A percentile compares a stretch with the other conserved stretches of the same genome.
Evolutionary conservation across 2,797 vertebrate genomes (phyloP).

Genomic region (Sebastes itinus): DNA sequence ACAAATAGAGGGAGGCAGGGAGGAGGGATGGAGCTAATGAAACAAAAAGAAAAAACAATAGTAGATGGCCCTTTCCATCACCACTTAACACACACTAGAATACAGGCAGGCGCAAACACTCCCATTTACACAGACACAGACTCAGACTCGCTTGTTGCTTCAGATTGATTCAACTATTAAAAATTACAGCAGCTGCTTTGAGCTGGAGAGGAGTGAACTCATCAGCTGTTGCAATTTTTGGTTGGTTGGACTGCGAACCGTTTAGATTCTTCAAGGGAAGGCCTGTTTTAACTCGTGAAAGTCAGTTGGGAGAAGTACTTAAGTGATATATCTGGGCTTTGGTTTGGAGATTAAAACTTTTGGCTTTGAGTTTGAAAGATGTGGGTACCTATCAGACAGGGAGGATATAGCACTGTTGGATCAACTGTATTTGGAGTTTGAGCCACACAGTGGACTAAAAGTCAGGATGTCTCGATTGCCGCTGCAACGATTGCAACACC

Average conservation of each 20-base stretch:
- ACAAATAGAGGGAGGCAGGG: slow-evolving; percentile 37
- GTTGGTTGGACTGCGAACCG: neutral
- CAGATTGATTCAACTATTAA: neutral
- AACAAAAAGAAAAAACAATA: slow-evolving; percentile 23
- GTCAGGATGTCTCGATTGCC: neutral
- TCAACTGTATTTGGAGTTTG: neutral
- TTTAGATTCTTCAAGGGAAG: neutral
- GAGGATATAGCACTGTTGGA: neutral
- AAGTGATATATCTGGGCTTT: neutral
- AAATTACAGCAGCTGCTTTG: neutral
- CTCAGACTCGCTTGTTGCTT: neutral
- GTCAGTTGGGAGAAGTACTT: neutral
- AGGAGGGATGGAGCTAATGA: slow-evolving; percentile 44
- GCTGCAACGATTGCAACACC: neutral
- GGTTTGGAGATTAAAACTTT: neutral
- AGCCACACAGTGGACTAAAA: neutral
- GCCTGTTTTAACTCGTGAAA: neutral
- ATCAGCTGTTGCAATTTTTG: neutral
- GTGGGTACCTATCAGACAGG: neutral
- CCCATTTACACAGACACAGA: neutral
- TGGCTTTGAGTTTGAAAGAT: neutral
- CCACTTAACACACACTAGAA: neutral
- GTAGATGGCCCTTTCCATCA: slow-evolving; percentile 14
- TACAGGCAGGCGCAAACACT: neutral
- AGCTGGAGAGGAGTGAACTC: neutral